Evolutionary conservation across 1,140 invertebrate species (phyloP), one percentile per base, ranked within the genome.

Genomic region (Piezodorus guildinii): DNA sequence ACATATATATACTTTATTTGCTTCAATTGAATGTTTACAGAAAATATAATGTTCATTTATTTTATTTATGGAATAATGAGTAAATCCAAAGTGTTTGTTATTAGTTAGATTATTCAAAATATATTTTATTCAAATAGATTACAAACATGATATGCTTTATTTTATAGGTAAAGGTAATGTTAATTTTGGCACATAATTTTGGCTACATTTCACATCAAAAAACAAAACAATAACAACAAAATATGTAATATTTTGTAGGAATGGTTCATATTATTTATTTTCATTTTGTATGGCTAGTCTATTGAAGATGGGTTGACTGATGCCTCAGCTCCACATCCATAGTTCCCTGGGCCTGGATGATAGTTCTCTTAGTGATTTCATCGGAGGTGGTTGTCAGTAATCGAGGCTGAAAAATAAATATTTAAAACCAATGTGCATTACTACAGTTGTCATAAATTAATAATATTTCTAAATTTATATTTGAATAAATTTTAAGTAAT

Each of bases 291-390:
- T 10, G 34, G 21, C 30, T 61, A 65, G 39, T 65, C 64, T 25
- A 65, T 51, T 30, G 65, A 66, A 21, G 67, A 68, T 6, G 67
- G 67, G 30, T 68, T 68, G 49, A 68, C 60, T 16, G 67, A 68
- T 16, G 65, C 62, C 19, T 58, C 62, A 8, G 43, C 34, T 14
- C 58, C 23, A 19, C 14, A 34, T 9, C 45, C 21, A 17, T 43
- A 34, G 25, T 65, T 59, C 25, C 58, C 30, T 65, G 64, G n/a
- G 64, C 58, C 54, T 65, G 54, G n/a, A 65, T 34, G 9, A 65
- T 60, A 10, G 64, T 65, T 46, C 64, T 60, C 25, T 54, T 60
- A 5, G 64, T 46, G 23, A 61, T n/a, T 25, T 61, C 58, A 23
- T 65, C 64, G 12, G 64, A 65, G 9, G 64, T 65, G 17, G 64